Evolutionary conservation across 2,888 invertebrate species (phyloP), one percentile per base, ranked within the genome.

Genomic region (Acanthosoma haemorrhoidale): DNA sequence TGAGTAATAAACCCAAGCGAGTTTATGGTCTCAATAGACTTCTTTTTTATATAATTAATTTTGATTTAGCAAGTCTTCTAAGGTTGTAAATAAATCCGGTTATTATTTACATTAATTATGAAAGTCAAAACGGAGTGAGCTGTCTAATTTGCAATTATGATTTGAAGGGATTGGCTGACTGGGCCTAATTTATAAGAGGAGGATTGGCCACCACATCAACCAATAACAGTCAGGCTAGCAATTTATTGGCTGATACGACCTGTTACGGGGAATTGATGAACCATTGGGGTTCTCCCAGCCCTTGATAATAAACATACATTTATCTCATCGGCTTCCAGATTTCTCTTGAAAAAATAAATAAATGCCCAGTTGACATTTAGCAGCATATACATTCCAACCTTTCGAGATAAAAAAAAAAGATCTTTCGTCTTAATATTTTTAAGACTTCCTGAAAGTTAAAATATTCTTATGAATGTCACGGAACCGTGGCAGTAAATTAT

Each of bases 381-480:
- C n/a, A 51, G 25, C n/a, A 25, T 25, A 71, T 69, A 2, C 3
- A 3, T 69, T 41, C 13, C 1, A 4, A 41, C 13, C 6, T n/a
- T 25, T 2, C 11, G 5, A 43, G 29, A 21, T 3, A 66, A 69
- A 69, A 21, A 57, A 66, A 66, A 66, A 32, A 13, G n/a, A 58
- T 38, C 9, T 13, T 6, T 16, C 34, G 0, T 36, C 36, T 34
- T 60, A 31, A 59, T 64, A 70, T n/a, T 63, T 57, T 36, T 39
- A 39, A 34, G 39, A 51, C 64, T 64, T 57, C 29, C 69, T 25
- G 64, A 57, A 57, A 51, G 38, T 64, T 51, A 32, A 63, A 32
- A 34, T 64, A 58, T 41, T 64, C 58, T 58, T 38, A 18, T 70
- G 64, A 70, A 64, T 70, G 64, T 66, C 70, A 64, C 59, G 39